Base-by-base conservation (phyloP, 2,888 invertebrate species). In the Diloba caeruleocephala region DNA sequence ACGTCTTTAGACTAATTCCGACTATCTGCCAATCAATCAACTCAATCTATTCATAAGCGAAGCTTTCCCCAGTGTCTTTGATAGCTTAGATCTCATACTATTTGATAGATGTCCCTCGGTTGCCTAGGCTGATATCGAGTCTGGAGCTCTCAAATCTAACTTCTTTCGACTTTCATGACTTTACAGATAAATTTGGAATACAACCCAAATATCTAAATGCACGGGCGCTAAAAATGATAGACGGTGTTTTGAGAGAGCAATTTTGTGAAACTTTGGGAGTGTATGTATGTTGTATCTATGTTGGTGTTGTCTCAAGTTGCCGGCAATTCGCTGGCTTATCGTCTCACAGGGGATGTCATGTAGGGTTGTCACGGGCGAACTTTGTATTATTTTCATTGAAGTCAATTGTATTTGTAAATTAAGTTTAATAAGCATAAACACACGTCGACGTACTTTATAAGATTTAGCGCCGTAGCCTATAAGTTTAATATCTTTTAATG, bases 261-360 rank as follows among this genome's bases (percentile, higher is more conserved):
- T 67, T 62, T 56, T 51, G 44, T 33, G 43, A 33, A 62, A 49
- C 41, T 52, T 57, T 32, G 25, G 21, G 12, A 51, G 39, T 50
- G 25, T 46, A 46, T 52, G 59, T 57, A 45, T 42, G 23, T 55
- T 48, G 26, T 64, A 56, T 64, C 13, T 55, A 31, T 53, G 56
- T 51, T 61, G 34, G 39, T 65, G 58, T 67, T 71, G 66, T 73
- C 76, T 74, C 71, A 72, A 78, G 79, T 78, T 70, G 72, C 71
- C 48, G 60, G 76, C 78, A 79, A 79, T 81, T 77, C 76, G 71
- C 45, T 69, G 60, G 79, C 79, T 82, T 82, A 79, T 81, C 81
- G 73, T 66, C 65, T 75, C 74, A 63, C 61, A 49, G 50, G 69
- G 67, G 70, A 66, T 43, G 39, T 13, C 45, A 43, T 28, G 26